Base-by-base conservation (phyloP, 2,888 invertebrate genomes). In the Thereva nobilitata region DNA sequence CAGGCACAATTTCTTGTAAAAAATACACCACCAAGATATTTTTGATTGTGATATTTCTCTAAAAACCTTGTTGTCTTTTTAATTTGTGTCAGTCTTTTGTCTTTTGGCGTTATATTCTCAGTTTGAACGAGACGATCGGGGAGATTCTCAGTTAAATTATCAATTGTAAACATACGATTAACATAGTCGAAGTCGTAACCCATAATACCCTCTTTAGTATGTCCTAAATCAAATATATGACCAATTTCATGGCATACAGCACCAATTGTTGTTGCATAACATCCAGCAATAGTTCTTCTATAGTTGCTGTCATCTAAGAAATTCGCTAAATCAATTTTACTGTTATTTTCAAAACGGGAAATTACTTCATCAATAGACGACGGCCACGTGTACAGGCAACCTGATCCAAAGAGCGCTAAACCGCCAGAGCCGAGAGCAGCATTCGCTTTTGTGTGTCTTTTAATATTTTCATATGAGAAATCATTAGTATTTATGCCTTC, bases 221-320 rank as follows among this genome's bases (percentile, higher is more conserved):
- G 97, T 0, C 95, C 96, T 67, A 97, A 85, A 81, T 96, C 95
- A 79, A 97, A 95, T 0, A 93, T 93, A 78, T 97, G 97, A 10
- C 93, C 93, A 54, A 97, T 84, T 83, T 97, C 97, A 79, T 97
- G 97, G 47, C 95, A 88, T 6, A 93, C 90, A 10, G 95, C 91
- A 10, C 97, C 97, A 47, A 97, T 82, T 12, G 94, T 94, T 5
- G 95, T 94, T 10, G 95, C 90, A 80, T 91, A 93, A 77, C 95
- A 94, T 41, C 91, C 93, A 68, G 93, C 93, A 73, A 89, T 86
- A 1, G 92, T 94, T 44, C 92, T 89, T 69, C 95, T 86, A 79
- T 93, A 94, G 74, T 92, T 92, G 79, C 95, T 95, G 76, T 96
- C 95, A 80, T 97, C 95, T 86, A 96, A 91, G 75, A 92, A 86